Conservation (phyloP, 2,888 invertebrate genomes). For the Tenthredo amoena region DNA sequence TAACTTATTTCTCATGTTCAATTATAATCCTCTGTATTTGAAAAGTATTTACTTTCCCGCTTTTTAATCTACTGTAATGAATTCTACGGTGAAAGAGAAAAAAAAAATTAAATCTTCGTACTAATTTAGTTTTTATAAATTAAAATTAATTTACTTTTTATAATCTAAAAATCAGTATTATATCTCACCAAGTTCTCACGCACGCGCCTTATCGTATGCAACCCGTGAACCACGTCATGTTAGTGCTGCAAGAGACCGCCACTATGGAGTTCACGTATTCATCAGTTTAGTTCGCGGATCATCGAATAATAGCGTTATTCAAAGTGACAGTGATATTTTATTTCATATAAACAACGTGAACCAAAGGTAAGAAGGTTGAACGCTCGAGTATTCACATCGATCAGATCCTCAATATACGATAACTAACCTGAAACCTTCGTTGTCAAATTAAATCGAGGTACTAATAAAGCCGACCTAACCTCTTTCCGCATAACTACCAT, state of each 20-base stretch:
- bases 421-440: background rate
- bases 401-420: background rate
- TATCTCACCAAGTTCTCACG: background rate
- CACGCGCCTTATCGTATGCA: background rate
- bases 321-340: constrained; percentile 34
- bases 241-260: background rate
- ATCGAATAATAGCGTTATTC: background rate
- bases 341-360: background rate
- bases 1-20: background rate
- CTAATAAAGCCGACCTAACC: background rate
- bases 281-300: background rate
- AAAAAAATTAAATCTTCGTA: background rate
- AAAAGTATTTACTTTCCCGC: background rate
- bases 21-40: background rate
- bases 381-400: background rate
- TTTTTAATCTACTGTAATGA: background rate
- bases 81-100: background rate
- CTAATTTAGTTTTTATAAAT: no score
- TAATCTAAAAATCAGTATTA: no score
- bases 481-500: background rate
- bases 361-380: background rate
- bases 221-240: background rate
- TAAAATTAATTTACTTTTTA: no score
- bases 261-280: background rate
- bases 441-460: background rate